Conservation (phyloP, 2,113 vertebrate genomes). For the Cynopterus brachyotis region DNA sequence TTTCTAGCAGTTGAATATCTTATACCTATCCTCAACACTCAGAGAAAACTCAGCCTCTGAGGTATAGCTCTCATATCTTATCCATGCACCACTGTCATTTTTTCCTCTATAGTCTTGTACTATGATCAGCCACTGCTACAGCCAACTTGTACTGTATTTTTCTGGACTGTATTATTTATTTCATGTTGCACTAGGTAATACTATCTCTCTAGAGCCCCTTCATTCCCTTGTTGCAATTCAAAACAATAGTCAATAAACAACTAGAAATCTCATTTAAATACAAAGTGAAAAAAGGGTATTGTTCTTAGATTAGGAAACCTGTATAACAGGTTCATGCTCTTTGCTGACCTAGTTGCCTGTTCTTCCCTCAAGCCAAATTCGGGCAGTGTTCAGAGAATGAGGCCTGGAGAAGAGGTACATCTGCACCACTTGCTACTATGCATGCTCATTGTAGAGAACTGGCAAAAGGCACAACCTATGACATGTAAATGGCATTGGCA, state of each 20-base stretch:
- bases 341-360: background rate
- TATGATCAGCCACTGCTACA: background rate
- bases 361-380: background rate
- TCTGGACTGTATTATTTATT: background rate
- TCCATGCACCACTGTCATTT: background rate
- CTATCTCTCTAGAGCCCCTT: background rate
- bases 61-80: background rate
- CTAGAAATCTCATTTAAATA: background rate
- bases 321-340: background rate
- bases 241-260: background rate
- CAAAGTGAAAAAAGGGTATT: background rate
- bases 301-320: background rate
- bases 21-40: background rate
- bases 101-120: background rate
- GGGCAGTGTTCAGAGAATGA: background rate
- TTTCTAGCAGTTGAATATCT: background rate
- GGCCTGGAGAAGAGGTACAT: background rate
- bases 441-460: background rate
- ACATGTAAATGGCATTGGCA: background rate
- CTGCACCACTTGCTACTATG: fast-evolving
- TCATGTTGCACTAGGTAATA: background rate
- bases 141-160: background rate
- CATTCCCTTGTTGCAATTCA: background rate
- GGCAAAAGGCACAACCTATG: background rate
- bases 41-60: background rate